Percentiles rank a stretch among this genome's conserved stretches.
Conservation (phyloP, 1,140 invertebrate species). For the Lepidurus arcticus region DNA sequence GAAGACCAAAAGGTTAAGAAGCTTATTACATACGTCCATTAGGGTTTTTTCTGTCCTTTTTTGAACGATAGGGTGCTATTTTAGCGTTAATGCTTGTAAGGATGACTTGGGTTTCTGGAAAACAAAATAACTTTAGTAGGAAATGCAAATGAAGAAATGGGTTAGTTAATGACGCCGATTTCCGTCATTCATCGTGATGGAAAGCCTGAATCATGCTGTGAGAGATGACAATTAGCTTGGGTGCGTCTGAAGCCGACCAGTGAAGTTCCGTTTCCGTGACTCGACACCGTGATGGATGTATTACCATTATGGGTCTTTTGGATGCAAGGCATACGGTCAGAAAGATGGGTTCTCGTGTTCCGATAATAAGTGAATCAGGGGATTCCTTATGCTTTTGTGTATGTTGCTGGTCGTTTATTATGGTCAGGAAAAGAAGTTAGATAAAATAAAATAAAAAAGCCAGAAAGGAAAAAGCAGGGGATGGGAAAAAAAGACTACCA, state of each 20-base stretch:
- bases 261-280: conserved; percentile 8
- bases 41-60: no score
- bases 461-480: not conserved
- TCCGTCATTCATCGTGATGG: not conserved
- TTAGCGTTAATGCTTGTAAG: not conserved
- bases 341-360: not conserved
- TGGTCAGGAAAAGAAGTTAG: not conserved
- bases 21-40: not conserved
- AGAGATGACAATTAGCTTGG: conserved; percentile 12
- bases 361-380: conserved; percentile 11
- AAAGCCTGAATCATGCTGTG: conserved; percentile 10
- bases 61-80: no score
- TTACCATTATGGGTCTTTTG: not conserved
- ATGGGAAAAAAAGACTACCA: not conserved
- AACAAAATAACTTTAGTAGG: not conserved
- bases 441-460: not conserved
- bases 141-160: not conserved
- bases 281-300: conserved; percentile 1
- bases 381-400: conserved; percentile 8
- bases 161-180: not conserved
- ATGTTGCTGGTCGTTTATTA: conserved; percentile 5
- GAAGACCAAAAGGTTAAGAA: not conserved
- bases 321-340: not conserved
- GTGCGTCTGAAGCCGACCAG: conserved; percentile 12
- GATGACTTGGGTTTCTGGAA: not conserved